Conservation (phyloP, 2,888 invertebrate species). For the Parnassius mnemosyne region DNA sequence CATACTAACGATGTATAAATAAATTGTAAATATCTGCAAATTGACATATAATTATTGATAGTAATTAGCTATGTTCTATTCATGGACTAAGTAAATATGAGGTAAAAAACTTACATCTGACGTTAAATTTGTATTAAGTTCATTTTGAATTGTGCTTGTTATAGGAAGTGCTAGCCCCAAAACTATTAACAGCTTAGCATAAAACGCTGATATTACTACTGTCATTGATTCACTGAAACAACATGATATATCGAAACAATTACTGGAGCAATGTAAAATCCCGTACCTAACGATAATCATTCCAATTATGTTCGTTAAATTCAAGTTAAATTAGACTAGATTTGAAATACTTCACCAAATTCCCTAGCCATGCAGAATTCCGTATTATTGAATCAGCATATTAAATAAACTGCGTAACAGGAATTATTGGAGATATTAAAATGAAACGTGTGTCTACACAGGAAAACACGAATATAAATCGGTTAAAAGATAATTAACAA, state of each 20-base stretch:
- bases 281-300: constrained; percentile 30
- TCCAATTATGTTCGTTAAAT: constrained; percentile 22
- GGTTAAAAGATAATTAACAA: too few relatives aligned
- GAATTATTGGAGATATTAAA: constrained; percentile 4
- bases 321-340: constrained; percentile 18
- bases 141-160: constrained; percentile 82
- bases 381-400: constrained; percentile 13
- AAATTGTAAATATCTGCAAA: constrained; percentile 85
- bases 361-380: constrained; percentile 5
- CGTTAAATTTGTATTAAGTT: constrained; percentile 66
- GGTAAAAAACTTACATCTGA: constrained; percentile 61
- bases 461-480: too few relatives aligned
- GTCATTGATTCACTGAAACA: constrained; percentile 82
- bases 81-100: constrained; percentile 1
- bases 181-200: constrained; percentile 83
- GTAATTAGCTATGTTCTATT: too few relatives aligned
- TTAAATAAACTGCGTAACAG: constrained; percentile 7
- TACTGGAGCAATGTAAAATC: constrained; percentile 38
- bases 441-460: too few relatives aligned
- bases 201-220: constrained; percentile 82
- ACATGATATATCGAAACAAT: constrained; percentile 47
- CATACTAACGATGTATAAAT: constrained; percentile 86
- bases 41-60: not conserved
- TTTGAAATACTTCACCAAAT: constrained; percentile 19
- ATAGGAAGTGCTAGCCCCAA: constrained; percentile 83